Conservation (phyloP, 2,888 invertebrate genomes). For the Dryadula phaetusa region DNA sequence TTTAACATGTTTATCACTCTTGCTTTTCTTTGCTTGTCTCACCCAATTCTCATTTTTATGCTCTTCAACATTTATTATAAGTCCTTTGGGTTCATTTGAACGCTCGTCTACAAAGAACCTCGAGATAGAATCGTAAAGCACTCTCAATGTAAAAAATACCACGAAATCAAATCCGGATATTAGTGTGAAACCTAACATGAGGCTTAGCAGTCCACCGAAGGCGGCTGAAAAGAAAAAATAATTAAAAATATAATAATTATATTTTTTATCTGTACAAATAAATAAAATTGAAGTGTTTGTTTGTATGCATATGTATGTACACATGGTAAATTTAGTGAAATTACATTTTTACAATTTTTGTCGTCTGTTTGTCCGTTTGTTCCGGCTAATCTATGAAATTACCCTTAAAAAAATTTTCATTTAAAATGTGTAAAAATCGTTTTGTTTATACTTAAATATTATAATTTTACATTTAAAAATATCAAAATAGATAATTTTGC, state of each 20-base stretch:
- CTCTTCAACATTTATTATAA: conserved; percentile 38
- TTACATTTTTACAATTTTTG: too few relatives aligned
- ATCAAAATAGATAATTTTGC: too few relatives aligned
- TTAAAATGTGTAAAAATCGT: too few relatives aligned
- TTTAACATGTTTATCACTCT: conserved; percentile 7
- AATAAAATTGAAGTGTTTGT: too few relatives aligned
- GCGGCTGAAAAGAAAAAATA: conserved; percentile 83
- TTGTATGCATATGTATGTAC: too few relatives aligned
- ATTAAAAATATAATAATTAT: neutral
- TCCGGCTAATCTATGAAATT: too few relatives aligned
- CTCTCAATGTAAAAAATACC: conserved; percentile 85
- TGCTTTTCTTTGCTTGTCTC: conserved; percentile 17
- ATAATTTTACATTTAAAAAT: too few relatives aligned
- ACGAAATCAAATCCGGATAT: conserved; percentile 87
- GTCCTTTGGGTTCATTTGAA: conserved; percentile 12
- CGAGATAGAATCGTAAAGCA: conserved; percentile 64
- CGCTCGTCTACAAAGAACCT: conserved; percentile 18
- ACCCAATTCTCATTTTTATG: conserved; percentile 31
- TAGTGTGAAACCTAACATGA: conserved; percentile 89
- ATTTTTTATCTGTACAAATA: too few relatives aligned
- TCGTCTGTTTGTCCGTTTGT: too few relatives aligned
- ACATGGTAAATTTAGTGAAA: too few relatives aligned
- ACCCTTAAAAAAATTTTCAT: too few relatives aligned
- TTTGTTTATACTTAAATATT: too few relatives aligned
- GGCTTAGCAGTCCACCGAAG: conserved; percentile 88